phyloP scores from a whole-genome alignment of 1,140 invertebrate genomes.

The Anagrus nilaparvatae region DNA sequence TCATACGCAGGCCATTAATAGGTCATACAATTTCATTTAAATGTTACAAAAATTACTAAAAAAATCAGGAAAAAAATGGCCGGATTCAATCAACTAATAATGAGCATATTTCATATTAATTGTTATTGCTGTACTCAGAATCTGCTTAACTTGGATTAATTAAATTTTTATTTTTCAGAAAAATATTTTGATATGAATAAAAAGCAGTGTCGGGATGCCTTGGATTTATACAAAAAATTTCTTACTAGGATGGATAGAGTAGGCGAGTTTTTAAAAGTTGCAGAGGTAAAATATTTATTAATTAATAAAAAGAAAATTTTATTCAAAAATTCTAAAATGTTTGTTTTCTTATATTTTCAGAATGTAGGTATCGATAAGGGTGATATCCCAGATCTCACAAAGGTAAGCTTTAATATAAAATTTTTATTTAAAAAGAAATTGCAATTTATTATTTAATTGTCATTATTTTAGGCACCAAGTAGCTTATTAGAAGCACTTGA shows the following conservation, averaged over 20 bases:
- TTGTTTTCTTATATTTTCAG: constrained; percentile 42
- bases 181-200: constrained; percentile 99
- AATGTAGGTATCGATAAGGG: constrained; percentile 98
- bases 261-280: constrained; percentile 95
- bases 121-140: constrained; percentile 11
- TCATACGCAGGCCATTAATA: no score
- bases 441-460: constrained; percentile 1
- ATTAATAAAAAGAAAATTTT: background rate
- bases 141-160: no score
- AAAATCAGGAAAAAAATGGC: no score
- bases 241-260: constrained; percentile 97
- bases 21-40: background rate
- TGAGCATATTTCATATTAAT: background rate
- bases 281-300: constrained; percentile 55
- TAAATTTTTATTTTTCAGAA: constrained; percentile 49
- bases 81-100: no score
- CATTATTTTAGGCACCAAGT: constrained; percentile 70
- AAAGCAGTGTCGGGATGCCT: constrained; percentile 92
- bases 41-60: no score
- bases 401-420: constrained; percentile 44
- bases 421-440: background rate
- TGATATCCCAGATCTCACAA: constrained; percentile 96
- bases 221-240: constrained; percentile 99
- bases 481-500: constrained; percentile 95
- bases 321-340: constrained; percentile 2